Evolutionary conservation across 2,113 vertebrate genomes (phyloP).

Genomic region (Rhabdomys dilectus): DNA sequence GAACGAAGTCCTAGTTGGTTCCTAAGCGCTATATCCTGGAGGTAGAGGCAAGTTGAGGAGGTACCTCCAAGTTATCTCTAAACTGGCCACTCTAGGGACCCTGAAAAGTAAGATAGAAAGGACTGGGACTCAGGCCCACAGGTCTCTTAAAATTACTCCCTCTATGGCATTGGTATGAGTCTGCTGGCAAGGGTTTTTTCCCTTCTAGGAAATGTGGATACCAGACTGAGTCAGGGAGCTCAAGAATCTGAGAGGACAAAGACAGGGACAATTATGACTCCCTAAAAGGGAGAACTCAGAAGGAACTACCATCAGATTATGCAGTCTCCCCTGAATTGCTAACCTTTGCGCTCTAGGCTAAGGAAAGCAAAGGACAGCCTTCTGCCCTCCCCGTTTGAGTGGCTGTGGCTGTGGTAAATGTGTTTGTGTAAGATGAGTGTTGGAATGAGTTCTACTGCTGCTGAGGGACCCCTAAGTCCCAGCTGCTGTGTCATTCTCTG

Average conservation of each 20-base stretch:
- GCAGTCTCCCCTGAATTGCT: constrained; percentile 30
- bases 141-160: background rate
- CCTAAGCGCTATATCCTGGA: background rate
- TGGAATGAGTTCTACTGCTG: background rate
- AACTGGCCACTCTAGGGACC: background rate
- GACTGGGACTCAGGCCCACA: background rate
- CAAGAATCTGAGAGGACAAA: constrained; percentile 62
- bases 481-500: background rate
- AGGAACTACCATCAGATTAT: background rate
- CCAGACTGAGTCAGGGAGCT: constrained; percentile 71
- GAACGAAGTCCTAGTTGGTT: background rate
- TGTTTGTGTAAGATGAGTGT: background rate
- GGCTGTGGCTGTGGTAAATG: background rate
- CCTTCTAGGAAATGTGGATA: constrained; percentile 61
- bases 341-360: constrained; percentile 24
- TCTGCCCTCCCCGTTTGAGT: background rate
- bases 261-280: constrained; percentile 54
- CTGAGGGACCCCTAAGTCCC: background rate
- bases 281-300: constrained; percentile 32
- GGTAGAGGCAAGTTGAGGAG: constrained; percentile 1
- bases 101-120: background rate
- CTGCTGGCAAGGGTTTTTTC: constrained; percentile 57
- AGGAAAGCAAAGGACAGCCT: background rate
- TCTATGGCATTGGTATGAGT: background rate
- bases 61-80: background rate